Conservation (phyloP, 2,888 invertebrate species). For the Drosophila flavopinicola region DNA sequence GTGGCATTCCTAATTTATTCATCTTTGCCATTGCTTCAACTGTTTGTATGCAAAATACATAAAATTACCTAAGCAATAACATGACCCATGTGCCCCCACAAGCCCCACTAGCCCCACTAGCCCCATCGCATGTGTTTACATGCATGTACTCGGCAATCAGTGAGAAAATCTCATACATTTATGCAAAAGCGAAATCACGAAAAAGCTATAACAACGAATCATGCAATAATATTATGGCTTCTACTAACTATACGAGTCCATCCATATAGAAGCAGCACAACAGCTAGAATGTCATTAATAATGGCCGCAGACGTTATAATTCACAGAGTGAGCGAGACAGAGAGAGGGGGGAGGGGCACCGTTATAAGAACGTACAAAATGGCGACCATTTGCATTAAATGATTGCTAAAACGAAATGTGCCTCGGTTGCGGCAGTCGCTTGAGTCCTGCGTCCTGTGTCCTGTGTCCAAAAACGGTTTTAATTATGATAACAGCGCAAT, state of each 20-base stretch:
- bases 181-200: constrained; percentile 71
- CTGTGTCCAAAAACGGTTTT: constrained; percentile 77
- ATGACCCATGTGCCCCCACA: background rate
- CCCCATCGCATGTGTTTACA: constrained; percentile 51
- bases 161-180: constrained; percentile 62
- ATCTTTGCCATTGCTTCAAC: background rate
- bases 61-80: constrained; percentile 12
- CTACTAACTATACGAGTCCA: constrained; percentile 51
- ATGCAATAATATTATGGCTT: constrained; percentile 74
- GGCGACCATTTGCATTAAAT: constrained; percentile 79
- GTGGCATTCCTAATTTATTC: background rate
- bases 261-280: constrained; percentile 43
- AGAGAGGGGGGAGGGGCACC: constrained; percentile 12
- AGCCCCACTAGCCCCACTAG: background rate
- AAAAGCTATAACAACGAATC: constrained; percentile 73
- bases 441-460: constrained; percentile 36
- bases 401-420: constrained; percentile 71
- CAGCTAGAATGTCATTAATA: constrained; percentile 63
- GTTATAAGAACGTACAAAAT: constrained; percentile 71
- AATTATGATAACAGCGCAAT: constrained; percentile 83
- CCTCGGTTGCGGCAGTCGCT: constrained; percentile 3
- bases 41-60: constrained; percentile 1
- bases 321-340: constrained; percentile 32
- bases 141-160: constrained; percentile 63
- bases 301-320: constrained; percentile 65